Evolutionary conservation across 2,113 vertebrate species (phyloP).

Genomic region (Larimichthys polyactis): DNA sequence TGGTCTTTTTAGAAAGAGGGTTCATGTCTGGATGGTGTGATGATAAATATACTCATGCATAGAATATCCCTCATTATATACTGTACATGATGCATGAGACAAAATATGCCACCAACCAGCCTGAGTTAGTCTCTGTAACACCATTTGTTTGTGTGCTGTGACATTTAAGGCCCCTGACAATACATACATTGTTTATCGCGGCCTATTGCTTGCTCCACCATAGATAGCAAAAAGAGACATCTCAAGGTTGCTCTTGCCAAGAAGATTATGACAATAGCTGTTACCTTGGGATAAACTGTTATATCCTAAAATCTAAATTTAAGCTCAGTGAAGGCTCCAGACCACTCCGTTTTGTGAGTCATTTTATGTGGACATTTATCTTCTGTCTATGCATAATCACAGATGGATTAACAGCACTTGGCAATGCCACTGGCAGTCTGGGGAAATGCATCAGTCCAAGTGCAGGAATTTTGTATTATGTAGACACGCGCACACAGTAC

Average conservation of each 20-base stretch:
- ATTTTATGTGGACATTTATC: slow-evolving; percentile 31
- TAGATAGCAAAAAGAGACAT: slow-evolving; percentile 24
- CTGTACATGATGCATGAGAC: not conserved
- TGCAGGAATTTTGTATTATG: not conserved
- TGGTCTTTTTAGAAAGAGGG: not conserved
- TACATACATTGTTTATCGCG: slow-evolving; percentile 34
- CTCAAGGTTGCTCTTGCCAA: slow-evolving; percentile 42
- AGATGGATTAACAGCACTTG: slow-evolving; percentile 46
- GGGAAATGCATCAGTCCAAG: slow-evolving; percentile 16
- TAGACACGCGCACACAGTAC: not conserved
- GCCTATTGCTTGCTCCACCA: slow-evolving; percentile 17
- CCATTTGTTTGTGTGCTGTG: slow-evolving; percentile 50
- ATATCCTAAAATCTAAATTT: slow-evolving; percentile 39
- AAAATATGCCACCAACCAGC: not conserved
- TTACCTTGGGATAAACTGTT: slow-evolving; percentile 51
- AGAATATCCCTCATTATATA: not conserved
- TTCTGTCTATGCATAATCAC: slow-evolving; percentile 43
- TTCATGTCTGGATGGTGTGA: not conserved
- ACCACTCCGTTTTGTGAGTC: slow-evolving; percentile 5
- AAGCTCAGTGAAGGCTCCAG: slow-evolving; percentile 21
- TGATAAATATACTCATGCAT: not conserved
- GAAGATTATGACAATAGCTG: slow-evolving; percentile 47
- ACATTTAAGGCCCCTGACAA: slow-evolving; percentile 58
- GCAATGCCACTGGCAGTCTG: not conserved
- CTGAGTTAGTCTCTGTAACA: slow-evolving; percentile 5